phyloP scores from a whole-genome alignment of 1,140 invertebrate genomes.

The Bombus affinis region DNA sequence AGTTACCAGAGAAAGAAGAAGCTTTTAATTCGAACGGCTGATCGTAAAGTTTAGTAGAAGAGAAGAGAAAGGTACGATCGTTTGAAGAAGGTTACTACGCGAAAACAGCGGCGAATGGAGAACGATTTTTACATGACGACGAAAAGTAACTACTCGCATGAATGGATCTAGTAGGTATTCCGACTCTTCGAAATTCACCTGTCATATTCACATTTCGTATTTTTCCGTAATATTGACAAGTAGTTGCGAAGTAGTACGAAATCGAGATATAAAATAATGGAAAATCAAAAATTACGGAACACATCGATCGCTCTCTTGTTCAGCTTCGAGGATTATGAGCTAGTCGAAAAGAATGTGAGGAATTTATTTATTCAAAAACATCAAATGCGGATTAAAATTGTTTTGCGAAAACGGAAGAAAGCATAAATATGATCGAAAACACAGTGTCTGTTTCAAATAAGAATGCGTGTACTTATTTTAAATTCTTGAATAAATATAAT shows the following conservation, averaged over 20 bases:
- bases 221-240: neutral
- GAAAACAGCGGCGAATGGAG: no score
- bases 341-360: neutral
- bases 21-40: no score
- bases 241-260: neutral
- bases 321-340: neutral
- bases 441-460: no score
- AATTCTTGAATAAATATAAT: neutral
- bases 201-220: neutral
- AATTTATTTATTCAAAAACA: constrained; percentile 26
- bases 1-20: no score
- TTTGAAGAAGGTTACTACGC: no score
- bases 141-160: no score
- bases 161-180: no score
- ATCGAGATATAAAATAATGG: neutral
- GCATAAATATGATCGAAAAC: neutral
- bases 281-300: constrained; percentile 23
- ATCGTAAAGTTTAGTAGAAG: no score
- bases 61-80: no score
- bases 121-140: no score
- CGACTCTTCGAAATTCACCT: no score
- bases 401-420: neutral
- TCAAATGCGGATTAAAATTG: neutral
- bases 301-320: constrained; percentile 3
- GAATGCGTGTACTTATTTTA: neutral